Conservation (phyloP, 1,140 invertebrate species). For the Nebria ingens region DNA sequence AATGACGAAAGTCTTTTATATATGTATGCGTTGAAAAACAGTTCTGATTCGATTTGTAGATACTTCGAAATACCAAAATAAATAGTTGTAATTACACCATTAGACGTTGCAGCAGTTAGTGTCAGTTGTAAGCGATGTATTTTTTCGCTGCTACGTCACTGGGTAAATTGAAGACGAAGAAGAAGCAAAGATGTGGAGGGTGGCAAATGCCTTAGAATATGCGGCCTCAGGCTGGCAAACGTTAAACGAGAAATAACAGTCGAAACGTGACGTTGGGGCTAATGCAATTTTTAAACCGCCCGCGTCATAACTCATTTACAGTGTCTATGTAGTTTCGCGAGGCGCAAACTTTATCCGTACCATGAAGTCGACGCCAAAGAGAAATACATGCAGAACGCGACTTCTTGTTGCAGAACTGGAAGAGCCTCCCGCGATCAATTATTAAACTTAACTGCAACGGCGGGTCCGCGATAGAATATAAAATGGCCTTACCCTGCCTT, state of each 20-base stretch:
- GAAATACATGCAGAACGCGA: not conserved
- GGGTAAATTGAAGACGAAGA: too few species aligned
- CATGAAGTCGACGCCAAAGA: not conserved
- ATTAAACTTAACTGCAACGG: not conserved
- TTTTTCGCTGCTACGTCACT: not conserved
- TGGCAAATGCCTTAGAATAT: not conserved
- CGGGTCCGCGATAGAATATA: slow-evolving; percentile 3
- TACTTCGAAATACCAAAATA: too few species aligned
- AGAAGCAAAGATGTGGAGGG: slow-evolving; percentile 13
- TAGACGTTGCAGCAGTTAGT: not conserved
- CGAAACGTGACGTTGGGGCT: slow-evolving; percentile 26
- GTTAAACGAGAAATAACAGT: slow-evolving; percentile 32
- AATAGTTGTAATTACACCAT: not conserved
- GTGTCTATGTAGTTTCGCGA: not conserved
- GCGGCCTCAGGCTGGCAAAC: not conserved
- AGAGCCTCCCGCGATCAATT: not conserved
- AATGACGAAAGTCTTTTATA: too few species aligned
- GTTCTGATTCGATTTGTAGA: too few species aligned
- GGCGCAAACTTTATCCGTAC: not conserved
- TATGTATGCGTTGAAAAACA: too few species aligned
- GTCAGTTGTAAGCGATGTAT: too few species aligned
- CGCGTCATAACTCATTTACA: slow-evolving; percentile 19
- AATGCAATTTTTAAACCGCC: slow-evolving; percentile 26
- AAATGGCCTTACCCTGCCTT: not conserved
- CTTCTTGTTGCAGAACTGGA: not conserved